These are phyloP conservation scores for Drosophila maculinotata DNA, from an alignment of 2,888 invertebrate species.

Conservation along the genomic window DNA sequence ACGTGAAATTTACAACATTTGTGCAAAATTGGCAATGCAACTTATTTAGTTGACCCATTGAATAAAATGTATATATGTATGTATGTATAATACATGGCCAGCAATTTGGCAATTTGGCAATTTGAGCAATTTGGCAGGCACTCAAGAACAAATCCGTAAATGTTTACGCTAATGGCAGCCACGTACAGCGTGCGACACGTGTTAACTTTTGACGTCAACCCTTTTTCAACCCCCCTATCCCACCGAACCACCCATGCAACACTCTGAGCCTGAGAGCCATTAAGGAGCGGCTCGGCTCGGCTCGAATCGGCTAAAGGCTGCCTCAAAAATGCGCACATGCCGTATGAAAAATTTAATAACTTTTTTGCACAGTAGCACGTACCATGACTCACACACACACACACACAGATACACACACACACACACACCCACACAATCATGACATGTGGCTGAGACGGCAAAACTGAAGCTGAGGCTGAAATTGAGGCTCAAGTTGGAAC, in stretches of 20 bases:
- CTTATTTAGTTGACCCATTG: conserved; percentile 54
- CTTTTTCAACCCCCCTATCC: neutral
- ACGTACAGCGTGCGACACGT: conserved; percentile 61
- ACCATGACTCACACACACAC: conserved; percentile 67
- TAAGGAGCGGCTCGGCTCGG: conserved; percentile 50
- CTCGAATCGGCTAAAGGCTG: conserved; percentile 17
- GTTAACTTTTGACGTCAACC: conserved; percentile 40
- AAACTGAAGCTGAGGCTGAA: neutral
- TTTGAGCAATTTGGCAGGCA: conserved; percentile 64
- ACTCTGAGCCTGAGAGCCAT: conserved; percentile 31
- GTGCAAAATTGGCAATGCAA: conserved; percentile 47
- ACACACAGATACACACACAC: conserved; percentile 20
- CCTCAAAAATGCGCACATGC: conserved; percentile 54
- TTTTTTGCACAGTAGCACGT: conserved; percentile 75
- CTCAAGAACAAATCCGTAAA: conserved; percentile 65
- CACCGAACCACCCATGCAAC: neutral
- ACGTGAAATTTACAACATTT: conserved; percentile 40
- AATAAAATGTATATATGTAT: too few relatives aligned
- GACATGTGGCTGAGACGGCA: conserved; percentile 77
- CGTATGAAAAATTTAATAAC: conserved; percentile 70
- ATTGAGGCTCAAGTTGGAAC: conserved; percentile 31
- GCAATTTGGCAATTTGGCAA: conserved; percentile 5
- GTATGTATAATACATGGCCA: conserved; percentile 25
- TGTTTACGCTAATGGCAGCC: conserved; percentile 70
- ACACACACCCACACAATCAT: conserved; percentile 67